Percentiles rank a stretch among this genome's conserved stretches.
These are phyloP conservation scores for Cassiopea andromeda DNA, from an alignment of 30 jellyfish, hydroid and myxozoan genomes.

Conservation along the genomic window DNA sequence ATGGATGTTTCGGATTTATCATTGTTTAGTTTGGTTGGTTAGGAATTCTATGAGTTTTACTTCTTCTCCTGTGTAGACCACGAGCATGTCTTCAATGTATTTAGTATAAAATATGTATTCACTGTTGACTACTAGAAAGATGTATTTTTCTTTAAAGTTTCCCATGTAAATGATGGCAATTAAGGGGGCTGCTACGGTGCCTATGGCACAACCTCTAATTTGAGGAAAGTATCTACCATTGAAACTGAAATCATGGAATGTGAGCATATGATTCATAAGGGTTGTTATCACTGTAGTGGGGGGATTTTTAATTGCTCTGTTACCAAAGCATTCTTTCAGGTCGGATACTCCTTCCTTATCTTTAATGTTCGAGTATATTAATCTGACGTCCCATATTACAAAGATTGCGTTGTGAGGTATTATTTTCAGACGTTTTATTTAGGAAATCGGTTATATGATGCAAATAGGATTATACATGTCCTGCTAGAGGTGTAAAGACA, in stretches of 20 bases:
- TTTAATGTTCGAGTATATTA: neutral
- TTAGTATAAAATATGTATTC: neutral
- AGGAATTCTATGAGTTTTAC: neutral
- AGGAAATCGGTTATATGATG: too few species aligned
- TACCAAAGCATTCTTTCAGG: slow-evolving; percentile 6
- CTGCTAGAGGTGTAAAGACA: neutral
- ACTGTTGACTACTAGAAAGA: neutral
- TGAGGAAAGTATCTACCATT: slow-evolving; percentile 10
- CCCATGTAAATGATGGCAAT: neutral
- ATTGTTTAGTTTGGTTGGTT: slow-evolving; percentile 9
- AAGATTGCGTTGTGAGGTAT: slow-evolving; percentile 5
- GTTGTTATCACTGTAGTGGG: neutral
- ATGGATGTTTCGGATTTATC: slow-evolving; percentile 3
- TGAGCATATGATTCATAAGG: neutral
- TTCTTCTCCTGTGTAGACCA: slow-evolving; percentile 4
- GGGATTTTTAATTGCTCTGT: neutral
- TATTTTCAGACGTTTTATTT: neutral
- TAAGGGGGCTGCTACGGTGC: neutral
- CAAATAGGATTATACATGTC: neutral
- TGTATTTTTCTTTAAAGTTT: neutral
- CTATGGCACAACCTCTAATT: neutral
- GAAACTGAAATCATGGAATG: neutral
- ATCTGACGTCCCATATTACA: slow-evolving; percentile 7
- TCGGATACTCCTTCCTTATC: neutral
- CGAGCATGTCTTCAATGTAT: slow-evolving; percentile 13